phyloP scores from a whole-genome alignment of 2,888 invertebrate genomes.

The Steinernema hermaphroditum region DNA sequence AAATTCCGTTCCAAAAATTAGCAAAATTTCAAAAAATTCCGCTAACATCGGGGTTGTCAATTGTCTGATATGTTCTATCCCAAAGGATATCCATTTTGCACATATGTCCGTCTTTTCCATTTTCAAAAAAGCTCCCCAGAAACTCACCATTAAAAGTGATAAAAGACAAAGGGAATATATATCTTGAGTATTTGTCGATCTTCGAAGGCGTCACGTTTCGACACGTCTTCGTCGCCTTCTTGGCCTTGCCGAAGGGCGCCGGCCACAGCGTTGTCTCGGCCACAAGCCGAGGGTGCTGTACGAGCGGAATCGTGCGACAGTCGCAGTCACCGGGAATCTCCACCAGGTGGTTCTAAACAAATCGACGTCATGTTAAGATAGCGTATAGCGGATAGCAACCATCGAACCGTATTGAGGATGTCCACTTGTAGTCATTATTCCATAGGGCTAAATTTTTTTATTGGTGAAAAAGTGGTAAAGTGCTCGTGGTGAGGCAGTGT shows the following conservation, averaged over 20 bases:
- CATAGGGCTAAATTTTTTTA: slow-evolving; percentile 27
- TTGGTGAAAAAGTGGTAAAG: neutral
- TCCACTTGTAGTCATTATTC: slow-evolving; percentile 16
- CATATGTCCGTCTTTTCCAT: too few relatives aligned
- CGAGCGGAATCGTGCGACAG: slow-evolving; percentile 55
- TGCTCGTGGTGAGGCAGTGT: neutral
- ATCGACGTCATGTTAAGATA: neutral
- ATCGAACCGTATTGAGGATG: slow-evolving; percentile 28
- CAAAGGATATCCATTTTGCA: too few relatives aligned
- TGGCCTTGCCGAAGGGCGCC: slow-evolving; percentile 54
- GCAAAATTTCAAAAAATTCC: too few relatives aligned
- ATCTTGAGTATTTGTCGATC: slow-evolving; percentile 36
- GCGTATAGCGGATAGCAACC: neutral
- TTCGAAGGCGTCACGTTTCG: slow-evolving; percentile 40
- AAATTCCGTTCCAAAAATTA: too few relatives aligned
- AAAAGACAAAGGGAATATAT: slow-evolving; percentile 17
- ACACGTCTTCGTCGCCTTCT: slow-evolving; percentile 40
- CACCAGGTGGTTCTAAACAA: slow-evolving; percentile 52
- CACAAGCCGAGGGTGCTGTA: slow-evolving; percentile 54
- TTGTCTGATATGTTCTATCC: too few relatives aligned
- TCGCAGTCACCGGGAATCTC: slow-evolving; percentile 59
- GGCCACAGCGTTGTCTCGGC: slow-evolving; percentile 51
- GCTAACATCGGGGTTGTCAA: too few relatives aligned
- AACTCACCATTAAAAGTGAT: slow-evolving; percentile 19
- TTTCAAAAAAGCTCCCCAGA: too few relatives aligned